Evolutionary conservation across 2,888 invertebrate species (phyloP), one percentile per base, ranked within the genome.

Genomic region (Tetanocera ferruginea): DNA sequence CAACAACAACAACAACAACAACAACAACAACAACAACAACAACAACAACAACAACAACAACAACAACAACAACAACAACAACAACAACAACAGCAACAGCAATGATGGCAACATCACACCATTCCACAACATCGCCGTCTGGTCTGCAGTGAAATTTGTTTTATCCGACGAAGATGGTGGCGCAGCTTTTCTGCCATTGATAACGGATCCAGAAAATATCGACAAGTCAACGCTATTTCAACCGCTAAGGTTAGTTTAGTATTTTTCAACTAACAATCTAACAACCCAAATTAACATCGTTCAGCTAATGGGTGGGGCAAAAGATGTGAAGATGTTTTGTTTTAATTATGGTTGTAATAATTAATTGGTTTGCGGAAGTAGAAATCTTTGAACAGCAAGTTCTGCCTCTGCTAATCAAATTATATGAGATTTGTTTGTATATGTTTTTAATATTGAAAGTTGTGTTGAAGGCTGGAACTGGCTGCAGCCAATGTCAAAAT

Each of bases 101-200:
- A 80, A 28, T 34, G 87, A 88, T 23, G 79, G 83, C 11, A 84
- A 93, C 85, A 88, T 94, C 74, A 96, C 97, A 86, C 95, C 96
- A 2, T 97, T 97, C 86, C 95, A 96, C 25, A 95, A 96, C 66
- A 97, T 97, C 89, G 97, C 97, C 1, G 97, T 97, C 2, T 97
- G 97, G 97, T 97, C 97, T 23, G 96, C 97, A 0, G 94, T 97
- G 2, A 95, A 96, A 88, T 95, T 97, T 87, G 94, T 95, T 8
- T 92, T 94, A 25, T 94, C 94, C 80, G 90, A 92, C 17, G 90
- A 91, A 34, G 92, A 92, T 81, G 92, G 92, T 76, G 91, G 92
- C 62, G 90, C 91, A 5, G 96, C 97, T 51, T 97, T 97, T 88
- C 90, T 97, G 81, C 97, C 97, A 3, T 90, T 97, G 14, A 95